A percentile compares a stretch with the other conserved stretches of the same genome.
Conservation (phyloP, 2,888 invertebrate species). For the Drosophila demipolita region DNA sequence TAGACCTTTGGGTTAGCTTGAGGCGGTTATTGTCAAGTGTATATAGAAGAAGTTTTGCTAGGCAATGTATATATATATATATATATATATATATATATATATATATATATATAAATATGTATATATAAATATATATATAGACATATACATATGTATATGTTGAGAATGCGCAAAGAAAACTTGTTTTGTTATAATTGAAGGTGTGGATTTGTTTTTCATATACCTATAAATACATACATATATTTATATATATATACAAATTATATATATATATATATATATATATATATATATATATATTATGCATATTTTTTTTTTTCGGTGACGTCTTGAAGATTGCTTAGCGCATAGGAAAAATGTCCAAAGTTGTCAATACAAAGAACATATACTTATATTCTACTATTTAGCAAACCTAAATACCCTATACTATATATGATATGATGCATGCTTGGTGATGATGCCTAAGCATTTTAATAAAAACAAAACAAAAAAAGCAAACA, state of each 20-base stretch:
- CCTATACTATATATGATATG: slow-evolving; percentile 33
- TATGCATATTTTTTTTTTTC: slow-evolving; percentile 37
- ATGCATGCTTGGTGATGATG: slow-evolving; percentile 32
- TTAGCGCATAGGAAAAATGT: slow-evolving; percentile 62
- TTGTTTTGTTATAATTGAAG: slow-evolving; percentile 63
- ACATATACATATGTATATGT: slow-evolving; percentile 30
- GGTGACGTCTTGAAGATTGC: slow-evolving; percentile 42
- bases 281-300: slow-evolving; percentile 19
- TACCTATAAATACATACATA: slow-evolving; percentile 37
- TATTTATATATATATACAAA: slow-evolving; percentile 37
- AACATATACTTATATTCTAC: slow-evolving; percentile 41
- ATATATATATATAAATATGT: slow-evolving; percentile 38
- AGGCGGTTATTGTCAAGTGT: slow-evolving; percentile 54
- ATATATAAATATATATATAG: slow-evolving; percentile 36
- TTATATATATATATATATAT: slow-evolving; percentile 18
- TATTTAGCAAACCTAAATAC: slow-evolving; percentile 20
- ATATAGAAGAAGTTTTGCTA: slow-evolving; percentile 62
- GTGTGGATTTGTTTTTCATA: slow-evolving; percentile 28
- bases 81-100: slow-evolving; percentile 32
- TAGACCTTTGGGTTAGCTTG: slow-evolving; percentile 32
- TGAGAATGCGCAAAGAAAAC: slow-evolving; percentile 44
- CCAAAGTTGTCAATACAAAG: slow-evolving; percentile 77
- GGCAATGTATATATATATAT: slow-evolving; percentile 54
- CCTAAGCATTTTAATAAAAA: slow-evolving; percentile 57
- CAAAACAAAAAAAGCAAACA: slow-evolving; percentile 29